Conservation (phyloP, 2,888 invertebrate species). For the Pseudococcus jackbeardsleyi region DNA sequence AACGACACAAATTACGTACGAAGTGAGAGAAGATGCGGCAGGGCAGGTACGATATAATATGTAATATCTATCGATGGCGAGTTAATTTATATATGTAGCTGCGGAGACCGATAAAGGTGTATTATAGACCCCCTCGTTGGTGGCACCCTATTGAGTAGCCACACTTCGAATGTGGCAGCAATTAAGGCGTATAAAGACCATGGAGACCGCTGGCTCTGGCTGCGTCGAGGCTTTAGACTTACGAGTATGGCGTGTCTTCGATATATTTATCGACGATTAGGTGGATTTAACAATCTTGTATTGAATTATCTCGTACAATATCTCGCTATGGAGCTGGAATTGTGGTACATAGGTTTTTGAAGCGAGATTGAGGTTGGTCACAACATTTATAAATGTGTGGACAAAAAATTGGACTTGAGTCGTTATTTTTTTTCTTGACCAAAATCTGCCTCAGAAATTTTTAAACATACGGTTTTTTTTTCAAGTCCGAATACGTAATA, state of each 20-base stretch:
- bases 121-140: not conserved
- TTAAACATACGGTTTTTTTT: too few species aligned
- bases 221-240: not conserved
- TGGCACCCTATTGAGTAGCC: slow-evolving; percentile 36
- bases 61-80: slow-evolving; percentile 15
- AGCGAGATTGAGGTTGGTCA: not conserved
- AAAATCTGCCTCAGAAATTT: too few species aligned
- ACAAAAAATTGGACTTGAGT: too few species aligned
- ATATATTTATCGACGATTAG: slow-evolving; percentile 46
- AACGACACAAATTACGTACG: not conserved
- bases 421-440: too few species aligned
- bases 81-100: not conserved
- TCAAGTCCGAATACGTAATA: too few species aligned
- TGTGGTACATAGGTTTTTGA: not conserved
- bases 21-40: not conserved
- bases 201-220: not conserved
- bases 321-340: not conserved
- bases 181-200: not conserved
- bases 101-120: not conserved
- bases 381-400: too few species aligned
- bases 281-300: slow-evolving; percentile 49
- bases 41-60: not conserved
- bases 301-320: slow-evolving; percentile 43
- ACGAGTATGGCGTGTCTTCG: not conserved
- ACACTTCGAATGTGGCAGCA: slow-evolving; percentile 32